Evolutionary conservation across 2,113 vertebrate species (phyloP).

Genomic region (Dendropsophus ebraccatus): DNA sequence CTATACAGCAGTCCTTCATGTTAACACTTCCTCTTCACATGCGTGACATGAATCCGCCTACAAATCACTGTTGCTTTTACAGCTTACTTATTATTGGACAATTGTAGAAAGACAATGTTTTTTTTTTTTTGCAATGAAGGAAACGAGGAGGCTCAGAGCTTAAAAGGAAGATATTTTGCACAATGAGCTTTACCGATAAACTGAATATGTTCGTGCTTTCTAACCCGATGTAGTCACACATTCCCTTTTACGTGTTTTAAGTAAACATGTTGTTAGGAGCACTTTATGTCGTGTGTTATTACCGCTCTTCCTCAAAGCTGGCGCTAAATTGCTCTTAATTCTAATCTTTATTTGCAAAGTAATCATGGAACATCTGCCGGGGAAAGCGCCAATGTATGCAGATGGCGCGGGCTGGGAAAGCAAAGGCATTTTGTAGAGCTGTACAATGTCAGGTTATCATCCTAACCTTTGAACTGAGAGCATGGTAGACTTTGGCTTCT

Average conservation of each 20-base stretch:
- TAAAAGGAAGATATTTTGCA: neutral
- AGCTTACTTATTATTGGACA: neutral
- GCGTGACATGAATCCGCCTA: neutral
- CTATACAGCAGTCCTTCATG: neutral
- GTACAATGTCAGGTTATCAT: neutral
- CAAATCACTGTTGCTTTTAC: neutral
- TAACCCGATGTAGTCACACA: neutral
- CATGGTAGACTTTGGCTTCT: neutral
- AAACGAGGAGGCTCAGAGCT: no score
- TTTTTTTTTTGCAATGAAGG: neutral
- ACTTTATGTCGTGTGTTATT: constrained; percentile 7
- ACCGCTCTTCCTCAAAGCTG: neutral
- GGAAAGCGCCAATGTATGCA: neutral
- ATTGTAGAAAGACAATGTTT: neutral
- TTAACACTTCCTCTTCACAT: constrained; percentile 26
- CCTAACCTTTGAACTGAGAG: neutral
- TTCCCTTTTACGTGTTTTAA: neutral
- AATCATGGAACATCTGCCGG: constrained; percentile 34
- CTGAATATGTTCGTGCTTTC: neutral
- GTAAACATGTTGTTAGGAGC: constrained; percentile 11
- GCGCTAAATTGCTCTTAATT: constrained; percentile 31
- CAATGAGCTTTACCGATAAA: no score
- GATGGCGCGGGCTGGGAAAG: neutral
- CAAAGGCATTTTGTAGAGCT: neutral
- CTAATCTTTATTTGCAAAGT: constrained; percentile 35